phyloP scores from a whole-genome alignment of 1,140 invertebrate species.

The Lordiphosa mommai region DNA sequence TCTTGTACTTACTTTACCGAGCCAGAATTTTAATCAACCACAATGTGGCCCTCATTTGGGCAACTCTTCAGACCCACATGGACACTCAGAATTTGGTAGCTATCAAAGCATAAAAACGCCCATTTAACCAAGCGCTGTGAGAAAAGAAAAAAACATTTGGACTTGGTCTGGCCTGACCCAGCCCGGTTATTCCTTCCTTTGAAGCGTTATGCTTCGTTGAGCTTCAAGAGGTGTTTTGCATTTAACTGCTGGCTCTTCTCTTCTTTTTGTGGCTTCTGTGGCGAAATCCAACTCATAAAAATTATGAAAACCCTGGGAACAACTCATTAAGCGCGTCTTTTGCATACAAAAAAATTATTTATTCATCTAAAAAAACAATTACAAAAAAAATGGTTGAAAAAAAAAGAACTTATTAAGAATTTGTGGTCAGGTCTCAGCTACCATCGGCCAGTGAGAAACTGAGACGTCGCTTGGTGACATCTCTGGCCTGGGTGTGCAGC shows the following conservation, averaged over 20 bases:
- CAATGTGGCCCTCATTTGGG: not conserved
- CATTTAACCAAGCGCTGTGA: slow-evolving; percentile 48
- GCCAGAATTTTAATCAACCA: too few relatives aligned
- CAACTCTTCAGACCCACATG: not conserved
- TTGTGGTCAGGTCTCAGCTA: slow-evolving; percentile 20
- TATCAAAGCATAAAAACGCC: slow-evolving; percentile 72
- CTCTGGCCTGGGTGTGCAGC: slow-evolving; percentile 39
- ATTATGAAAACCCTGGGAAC: slow-evolving; percentile 14
- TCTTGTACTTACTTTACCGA: too few relatives aligned
- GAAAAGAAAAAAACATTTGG: slow-evolving; percentile 25
- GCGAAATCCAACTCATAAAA: slow-evolving; percentile 4
- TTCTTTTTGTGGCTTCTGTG: slow-evolving; percentile 28
- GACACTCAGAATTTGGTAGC: slow-evolving; percentile 9
- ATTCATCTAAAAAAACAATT: slow-evolving; percentile 12
- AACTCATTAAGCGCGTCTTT: not conserved
- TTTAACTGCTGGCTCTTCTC: slow-evolving; percentile 36
- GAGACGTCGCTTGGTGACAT: slow-evolving; percentile 68
- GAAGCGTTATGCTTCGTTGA: slow-evolving; percentile 40
- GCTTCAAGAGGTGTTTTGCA: slow-evolving; percentile 48
- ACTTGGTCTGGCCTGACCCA: too few relatives aligned
- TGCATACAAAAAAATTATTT: slow-evolving; percentile 24
- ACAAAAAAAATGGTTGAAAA: slow-evolving; percentile 25
- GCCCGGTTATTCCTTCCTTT: not conserved
- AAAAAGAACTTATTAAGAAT: slow-evolving; percentile 2
- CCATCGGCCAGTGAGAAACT: slow-evolving; percentile 54